Conservation (phyloP, 2,888 invertebrate species). For the Drosophila paranaensis region DNA sequence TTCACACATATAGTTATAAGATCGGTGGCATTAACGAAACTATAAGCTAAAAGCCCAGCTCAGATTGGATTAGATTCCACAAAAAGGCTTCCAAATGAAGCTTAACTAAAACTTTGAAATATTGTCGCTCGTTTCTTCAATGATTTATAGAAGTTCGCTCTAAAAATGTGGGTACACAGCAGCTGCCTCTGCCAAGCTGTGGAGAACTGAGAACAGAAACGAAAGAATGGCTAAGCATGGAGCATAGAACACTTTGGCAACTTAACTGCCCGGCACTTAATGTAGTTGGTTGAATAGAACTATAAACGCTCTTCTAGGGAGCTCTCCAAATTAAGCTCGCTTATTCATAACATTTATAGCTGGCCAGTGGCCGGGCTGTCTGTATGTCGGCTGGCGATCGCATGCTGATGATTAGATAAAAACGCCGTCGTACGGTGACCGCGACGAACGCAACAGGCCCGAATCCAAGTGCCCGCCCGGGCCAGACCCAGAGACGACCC, state of each 20-base stretch:
- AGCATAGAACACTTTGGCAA: conserved; percentile 52
- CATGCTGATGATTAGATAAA: conserved; percentile 74
- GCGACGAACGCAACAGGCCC: conserved; percentile 69
- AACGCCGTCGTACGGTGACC: conserved; percentile 58
- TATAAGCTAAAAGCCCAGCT: background rate
- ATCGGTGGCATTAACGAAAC: background rate
- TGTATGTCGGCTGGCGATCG: conserved; percentile 31
- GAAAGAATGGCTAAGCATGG: conserved; percentile 27
- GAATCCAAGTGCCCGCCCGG: conserved; percentile 23
- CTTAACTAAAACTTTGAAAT: conserved; percentile 35
- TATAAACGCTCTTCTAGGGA: conserved; percentile 64
- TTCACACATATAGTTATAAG: background rate
- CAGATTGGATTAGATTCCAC: background rate
- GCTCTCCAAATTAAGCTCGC: conserved; percentile 60
- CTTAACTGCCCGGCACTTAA: conserved; percentile 62
- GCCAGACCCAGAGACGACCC: conserved; percentile 19
- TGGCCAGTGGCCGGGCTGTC: conserved; percentile 10
- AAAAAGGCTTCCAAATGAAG: conserved; percentile 12
- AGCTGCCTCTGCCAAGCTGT: conserved; percentile 25
- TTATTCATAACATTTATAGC: conserved; percentile 72
- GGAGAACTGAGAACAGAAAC: conserved; percentile 20
- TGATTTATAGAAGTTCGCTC: conserved; percentile 56
- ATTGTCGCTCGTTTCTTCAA: conserved; percentile 60
- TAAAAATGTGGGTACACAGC: conserved; percentile 9
- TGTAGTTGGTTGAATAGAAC: conserved; percentile 66